Base-by-base conservation (phyloP, 2,113 vertebrate genomes). In the Edolisoma coerulescens region DNA sequence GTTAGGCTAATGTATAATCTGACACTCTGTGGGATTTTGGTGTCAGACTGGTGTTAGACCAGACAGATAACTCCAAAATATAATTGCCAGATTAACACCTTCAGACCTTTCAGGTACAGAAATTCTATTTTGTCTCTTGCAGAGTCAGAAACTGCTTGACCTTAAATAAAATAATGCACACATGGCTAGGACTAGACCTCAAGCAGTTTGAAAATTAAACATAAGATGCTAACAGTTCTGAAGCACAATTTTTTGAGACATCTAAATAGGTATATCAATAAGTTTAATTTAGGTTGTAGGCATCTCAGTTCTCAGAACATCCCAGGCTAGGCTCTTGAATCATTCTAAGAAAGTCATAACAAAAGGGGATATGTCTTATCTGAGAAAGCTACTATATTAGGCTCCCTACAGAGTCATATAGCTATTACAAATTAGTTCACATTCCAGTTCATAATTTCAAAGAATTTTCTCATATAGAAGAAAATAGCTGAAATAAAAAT, bases 211-310 rank as follows among this genome's bases (percentile, higher is more conserved):
- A 33, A 89, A 89, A 56, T 39, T 68, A 64, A 47, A 59, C 5
- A 9, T 16, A 74, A 70, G 32, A 70, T 67, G 14, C 2, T 70
- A 35, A 3, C 0, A 0, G 27, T 53, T 75, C 32, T 59, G n/a
- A 78, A 59, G 11, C 0, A 0, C 2, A 52, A 17, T 57, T 52
- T 87, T 74, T 87, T 63, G 18, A 76, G 30, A 5, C 22, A 71
- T 39, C 63, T 64, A 42, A 76, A 28, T 16, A 37, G 12, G 14
- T 10, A 6, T 16, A 28, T 32, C 5, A 53, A 27, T 13, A 61
- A 35, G 6, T 14, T 3, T 20, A 64, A 39, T 39, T 85, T 47
- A 56, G 28, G 7, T 60, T 44, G 3, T 9, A 37, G 16, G 12
- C 4, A 39, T 49, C 30, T 76, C 37, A 53, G 11, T 56, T 61